Percentiles rank a stretch among this genome's conserved stretches.
phyloP scores from a whole-genome alignment of 2,113 vertebrate genomes.

The Redunca redunca region DNA sequence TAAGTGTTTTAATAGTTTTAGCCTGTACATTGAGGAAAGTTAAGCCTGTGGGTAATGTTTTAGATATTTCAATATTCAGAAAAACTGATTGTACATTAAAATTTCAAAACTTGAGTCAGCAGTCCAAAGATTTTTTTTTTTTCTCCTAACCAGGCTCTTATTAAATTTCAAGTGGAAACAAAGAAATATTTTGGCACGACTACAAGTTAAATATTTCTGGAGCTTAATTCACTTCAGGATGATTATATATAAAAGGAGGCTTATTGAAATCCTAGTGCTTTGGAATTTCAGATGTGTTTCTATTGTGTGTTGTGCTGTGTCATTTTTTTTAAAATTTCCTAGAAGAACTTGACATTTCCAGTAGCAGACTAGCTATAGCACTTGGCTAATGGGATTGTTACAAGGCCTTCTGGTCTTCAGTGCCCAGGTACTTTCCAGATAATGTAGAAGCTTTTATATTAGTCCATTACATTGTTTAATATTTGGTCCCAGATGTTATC shows the following conservation, averaged over 20 bases:
- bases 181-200: conserved; percentile 40
- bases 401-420: conserved; percentile 16
- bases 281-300: conserved; percentile 69
- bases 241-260: conserved; percentile 63
- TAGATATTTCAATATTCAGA: neutral
- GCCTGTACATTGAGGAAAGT: neutral
- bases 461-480: neutral
- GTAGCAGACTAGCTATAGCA: conserved; percentile 47
- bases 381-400: conserved; percentile 5
- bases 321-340: conserved; percentile 48
- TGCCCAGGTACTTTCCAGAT: neutral
- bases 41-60: neutral
- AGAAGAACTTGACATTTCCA: conserved; percentile 69
- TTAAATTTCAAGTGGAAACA: conserved; percentile 66
- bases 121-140: neutral
- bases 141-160: conserved; percentile 59
- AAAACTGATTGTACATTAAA: neutral
- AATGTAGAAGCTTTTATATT: neutral
- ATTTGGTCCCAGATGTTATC: neutral
- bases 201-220: conserved; percentile 57
- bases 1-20: neutral
- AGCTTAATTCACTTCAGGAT: conserved; percentile 53
- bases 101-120: conserved; percentile 38
- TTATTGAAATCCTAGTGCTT: conserved; percentile 51
- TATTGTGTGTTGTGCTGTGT: conserved; percentile 45